Conservation (phyloP, 1,140 invertebrate species). For the Capitella teleta region DNA sequence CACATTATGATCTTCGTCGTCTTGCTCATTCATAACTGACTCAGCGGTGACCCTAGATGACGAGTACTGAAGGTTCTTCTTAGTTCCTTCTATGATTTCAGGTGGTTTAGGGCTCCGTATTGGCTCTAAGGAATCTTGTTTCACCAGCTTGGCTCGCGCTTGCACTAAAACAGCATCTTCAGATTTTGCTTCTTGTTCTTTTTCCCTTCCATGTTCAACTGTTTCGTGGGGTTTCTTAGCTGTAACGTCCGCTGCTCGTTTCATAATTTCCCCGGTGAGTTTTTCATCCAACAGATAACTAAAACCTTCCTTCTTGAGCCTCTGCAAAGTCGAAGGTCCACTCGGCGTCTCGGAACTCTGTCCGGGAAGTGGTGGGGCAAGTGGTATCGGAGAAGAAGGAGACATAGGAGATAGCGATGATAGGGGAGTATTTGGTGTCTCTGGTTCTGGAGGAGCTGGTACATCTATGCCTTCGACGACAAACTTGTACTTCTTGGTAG, state of each 20-base stretch:
- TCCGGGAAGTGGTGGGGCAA: background rate
- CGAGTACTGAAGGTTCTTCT: too few species aligned
- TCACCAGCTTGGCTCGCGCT: background rate
- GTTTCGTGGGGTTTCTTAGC: slow-evolving; percentile 10
- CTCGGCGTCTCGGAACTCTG: too few species aligned
- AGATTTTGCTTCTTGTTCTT: background rate
- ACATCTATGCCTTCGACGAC: slow-evolving; percentile 12
- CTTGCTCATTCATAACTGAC: background rate
- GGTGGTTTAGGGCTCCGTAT: background rate
- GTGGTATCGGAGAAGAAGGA: background rate
- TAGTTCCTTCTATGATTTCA: too few species aligned
- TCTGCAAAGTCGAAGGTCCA: background rate
- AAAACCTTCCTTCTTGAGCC: slow-evolving; percentile 6
- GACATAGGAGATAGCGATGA: background rate
- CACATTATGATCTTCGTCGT: background rate
- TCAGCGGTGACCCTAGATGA: background rate
- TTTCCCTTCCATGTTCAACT: slow-evolving; percentile 5
- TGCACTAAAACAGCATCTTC: background rate
- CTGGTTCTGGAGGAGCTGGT: slow-evolving; percentile 3
- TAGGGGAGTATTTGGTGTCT: background rate
- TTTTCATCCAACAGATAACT: slow-evolving; percentile 7
- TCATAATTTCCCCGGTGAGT: slow-evolving; percentile 8
- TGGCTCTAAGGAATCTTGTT: background rate
- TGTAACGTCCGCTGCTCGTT: slow-evolving; percentile 10
- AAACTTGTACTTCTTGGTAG: slow-evolving; percentile 7